Evolutionary conservation across 2,797 vertebrate species (phyloP), one percentile per base, ranked within the genome.

Genomic region (Pristis pectinata): DNA sequence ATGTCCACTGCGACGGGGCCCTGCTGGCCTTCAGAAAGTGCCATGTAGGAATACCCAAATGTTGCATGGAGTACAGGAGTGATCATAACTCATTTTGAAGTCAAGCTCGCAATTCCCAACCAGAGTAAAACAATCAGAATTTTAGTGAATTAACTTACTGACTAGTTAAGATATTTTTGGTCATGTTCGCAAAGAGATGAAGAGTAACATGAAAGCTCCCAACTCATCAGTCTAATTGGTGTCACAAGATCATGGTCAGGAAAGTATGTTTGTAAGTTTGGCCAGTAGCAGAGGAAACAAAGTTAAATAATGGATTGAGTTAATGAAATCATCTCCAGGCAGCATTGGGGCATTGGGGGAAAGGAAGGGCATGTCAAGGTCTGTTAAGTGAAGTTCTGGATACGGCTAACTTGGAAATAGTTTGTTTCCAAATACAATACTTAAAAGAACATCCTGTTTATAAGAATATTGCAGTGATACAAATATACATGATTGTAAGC

Each of bases 361-460:
- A 49, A 94, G 92, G 67, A 76, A n/a, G 70, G 70, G 41, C 49
- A 64, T 53, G 70, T 76, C 70, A 53, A 74, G 92, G 70, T 74
- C 70, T 72, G 64, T 76, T 76, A 74, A 34, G 19, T 34, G 44
- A 34, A 76, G 70, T 61, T 30, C 91, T 94, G 70, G 92, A 94
- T n/a, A 94, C 22, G 1, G 67, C 34, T 11, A 64, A 91, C 91
- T 91, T 67, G 59, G 87, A 91, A 91, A 91, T 64, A 59, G n/a
- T 91, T n/a, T 64, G 87, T 64, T 91, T 91, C 82, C 34, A 22
- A 91, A 91, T 37, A 91, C n/a, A 91, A 64, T 91, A 91, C 59
- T 91, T 67, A 64, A 37, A 67, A 11, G 61, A 91, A 91, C n/a
- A 74, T 94, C 92, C 70, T 76, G 49, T 94, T 93, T 76, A 76